phyloP scores from a whole-genome alignment of 1,140 invertebrate genomes.

The Drosophila ercepeae region DNA sequence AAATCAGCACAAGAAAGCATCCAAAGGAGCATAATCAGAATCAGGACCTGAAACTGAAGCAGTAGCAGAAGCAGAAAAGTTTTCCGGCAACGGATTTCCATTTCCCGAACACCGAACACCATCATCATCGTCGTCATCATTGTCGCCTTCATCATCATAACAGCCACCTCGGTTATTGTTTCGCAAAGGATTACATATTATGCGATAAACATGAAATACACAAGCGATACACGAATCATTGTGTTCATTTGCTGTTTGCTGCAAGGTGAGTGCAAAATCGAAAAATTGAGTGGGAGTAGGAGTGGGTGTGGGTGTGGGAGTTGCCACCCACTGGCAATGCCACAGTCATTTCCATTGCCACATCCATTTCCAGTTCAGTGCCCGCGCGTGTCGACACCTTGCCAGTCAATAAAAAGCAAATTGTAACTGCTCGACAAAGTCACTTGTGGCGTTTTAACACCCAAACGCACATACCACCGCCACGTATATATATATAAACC shows the following conservation, averaged over 20 bases:
- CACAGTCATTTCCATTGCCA: conserved; percentile 1
- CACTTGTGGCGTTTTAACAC: conserved; percentile 79
- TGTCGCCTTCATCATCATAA: conserved; percentile 37
- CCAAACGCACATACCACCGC: conserved; percentile 49
- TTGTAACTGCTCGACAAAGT: conserved; percentile 77
- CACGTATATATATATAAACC: conserved; percentile 33
- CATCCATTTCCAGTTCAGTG: conserved; percentile 48
- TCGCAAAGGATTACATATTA: conserved; percentile 72
- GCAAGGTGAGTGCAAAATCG: conserved; percentile 74
- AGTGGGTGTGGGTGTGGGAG: neutral
- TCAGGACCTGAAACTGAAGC: neutral
- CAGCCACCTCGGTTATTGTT: conserved; percentile 36
- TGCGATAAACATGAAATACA: conserved; percentile 79
- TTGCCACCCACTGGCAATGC: neutral
- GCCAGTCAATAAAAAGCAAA: conserved; percentile 81
- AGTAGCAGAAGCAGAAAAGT: conserved; percentile 33
- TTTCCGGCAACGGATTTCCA: conserved; percentile 31
- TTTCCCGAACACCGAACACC: conserved; percentile 25
- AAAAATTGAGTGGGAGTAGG: neutral
- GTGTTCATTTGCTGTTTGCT: conserved; percentile 79
- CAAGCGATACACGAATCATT: conserved; percentile 75
- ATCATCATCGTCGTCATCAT: conserved; percentile 23
- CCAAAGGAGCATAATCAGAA: conserved; percentile 2
- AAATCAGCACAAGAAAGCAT: conserved; percentile 52
- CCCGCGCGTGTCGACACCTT: conserved; percentile 59